Base-by-base conservation (phyloP, 1,140 invertebrate genomes). In the Penaeus vannamei region DNA sequence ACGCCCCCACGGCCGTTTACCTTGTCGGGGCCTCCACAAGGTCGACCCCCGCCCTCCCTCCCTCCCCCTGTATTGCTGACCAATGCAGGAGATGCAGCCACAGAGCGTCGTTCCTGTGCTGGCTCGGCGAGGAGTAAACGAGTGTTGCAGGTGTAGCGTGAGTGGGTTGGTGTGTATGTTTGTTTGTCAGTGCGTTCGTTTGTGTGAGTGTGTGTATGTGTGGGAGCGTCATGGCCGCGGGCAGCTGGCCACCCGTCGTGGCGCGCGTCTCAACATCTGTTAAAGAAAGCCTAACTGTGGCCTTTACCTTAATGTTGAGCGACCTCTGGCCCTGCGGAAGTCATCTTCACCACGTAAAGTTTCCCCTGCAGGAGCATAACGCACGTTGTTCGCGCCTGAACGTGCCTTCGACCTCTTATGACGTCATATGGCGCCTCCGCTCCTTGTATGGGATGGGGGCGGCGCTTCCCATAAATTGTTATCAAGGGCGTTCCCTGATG, bases 11-110 rank as follows among this genome's bases (percentile, higher is more conserved):
- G 81, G 61, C 14, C 60, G 32, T 64, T 84, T 62, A 84, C 82
- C 82, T 84, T 84, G 82, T 32, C 26, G 61, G 82, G 82, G 60
- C 32, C 29, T n/a, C 59, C 82, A 84, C 82, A 84, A 84, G 82
- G 82, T 84, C 82, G 82, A 17, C 62, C 60, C 62, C 17, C 7
- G 4, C 59, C 23, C 81, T 29, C 81, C n/a, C 81, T 53, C 53
- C 53, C 53, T 53, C 53, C 53, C 53, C 53, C 12, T 53, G 53
- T 53, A 53, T 53, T 53, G 53, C 53, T 53, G 53, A 53, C 53
- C 53, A 53, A 53, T 53, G 53, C 53, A 53, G 53, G 53, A 53
- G 53, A 53, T 53, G 53, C 53, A 53, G 53, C 53, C 53, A 10
- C 53, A 53, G 53, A 53, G 53, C 53, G 12, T 53, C 53, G 53